Percentiles rank a stretch among this genome's conserved stretches.
phyloP scores from a whole-genome alignment of 2,797 vertebrate genomes.

The Nyctibius grandis region DNA sequence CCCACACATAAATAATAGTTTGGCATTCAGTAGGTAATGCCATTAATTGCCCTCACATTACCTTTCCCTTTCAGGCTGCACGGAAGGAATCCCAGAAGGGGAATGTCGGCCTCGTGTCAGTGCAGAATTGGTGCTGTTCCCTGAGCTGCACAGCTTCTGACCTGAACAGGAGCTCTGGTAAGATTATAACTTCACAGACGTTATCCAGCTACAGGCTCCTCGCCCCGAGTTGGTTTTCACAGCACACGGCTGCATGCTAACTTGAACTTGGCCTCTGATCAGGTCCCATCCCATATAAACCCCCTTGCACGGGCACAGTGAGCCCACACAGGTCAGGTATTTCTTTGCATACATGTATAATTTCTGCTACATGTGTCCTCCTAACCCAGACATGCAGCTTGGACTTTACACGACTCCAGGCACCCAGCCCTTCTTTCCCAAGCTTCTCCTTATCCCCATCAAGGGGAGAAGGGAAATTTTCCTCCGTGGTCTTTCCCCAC shows the following conservation, averaged over 20 bases:
- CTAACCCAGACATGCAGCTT: not conserved
- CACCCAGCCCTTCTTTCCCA: not conserved
- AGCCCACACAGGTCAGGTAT: not conserved
- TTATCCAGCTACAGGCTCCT: not conserved
- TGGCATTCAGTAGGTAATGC: not conserved
- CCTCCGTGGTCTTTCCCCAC: not conserved
- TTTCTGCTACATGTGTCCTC: not conserved
- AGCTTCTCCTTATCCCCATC: not conserved
- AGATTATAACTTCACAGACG: not conserved
- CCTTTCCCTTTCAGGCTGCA: conserved; percentile 31
- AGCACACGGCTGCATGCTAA: not conserved
- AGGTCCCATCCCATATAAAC: not conserved
- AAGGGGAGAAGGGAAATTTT: not conserved
- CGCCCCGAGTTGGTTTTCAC: not conserved
- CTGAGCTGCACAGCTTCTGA: not conserved
- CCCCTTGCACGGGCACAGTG: not conserved
- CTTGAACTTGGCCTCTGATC: not conserved
- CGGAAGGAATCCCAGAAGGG: not conserved
- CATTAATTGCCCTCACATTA: not conserved
- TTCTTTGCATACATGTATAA: fast-evolving
- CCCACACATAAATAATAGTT: not conserved
- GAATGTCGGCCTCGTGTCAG: not conserved
- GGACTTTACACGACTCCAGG: not conserved
- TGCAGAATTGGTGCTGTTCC: not conserved
- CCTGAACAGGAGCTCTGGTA: not conserved